Evolutionary conservation across 2,888 invertebrate species (phyloP).

Genomic region (Stenchaetothrips biformis): DNA sequence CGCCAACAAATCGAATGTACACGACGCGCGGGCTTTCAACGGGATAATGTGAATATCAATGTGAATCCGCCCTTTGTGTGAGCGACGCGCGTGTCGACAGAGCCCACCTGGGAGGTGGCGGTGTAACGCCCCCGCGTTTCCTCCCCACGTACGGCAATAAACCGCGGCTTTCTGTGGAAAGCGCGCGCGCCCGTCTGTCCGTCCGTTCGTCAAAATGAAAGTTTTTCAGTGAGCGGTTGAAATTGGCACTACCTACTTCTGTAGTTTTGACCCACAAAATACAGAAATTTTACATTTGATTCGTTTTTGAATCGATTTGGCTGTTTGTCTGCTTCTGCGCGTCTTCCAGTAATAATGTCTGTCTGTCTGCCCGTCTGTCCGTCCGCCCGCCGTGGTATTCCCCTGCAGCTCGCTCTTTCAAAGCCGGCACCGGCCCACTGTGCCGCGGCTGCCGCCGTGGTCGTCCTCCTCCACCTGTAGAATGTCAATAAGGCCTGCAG

Average conservation of each 20-base stretch:
- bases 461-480: not conserved
- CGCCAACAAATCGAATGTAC: constrained; percentile 20
- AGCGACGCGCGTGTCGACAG: not conserved
- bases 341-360: no score
- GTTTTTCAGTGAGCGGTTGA: no score
- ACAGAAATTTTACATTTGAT: no score
- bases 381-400: not conserved
- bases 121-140: not conserved
- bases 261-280: no score
- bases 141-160: not conserved
- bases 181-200: no score
- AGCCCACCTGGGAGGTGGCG: constrained; percentile 4
- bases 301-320: no score
- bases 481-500: not conserved
- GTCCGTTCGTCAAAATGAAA: no score
- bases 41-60: constrained; percentile 17
- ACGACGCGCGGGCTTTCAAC: not conserved
- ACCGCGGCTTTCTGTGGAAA: no score
- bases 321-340: no score
- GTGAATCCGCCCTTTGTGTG: constrained; percentile 9
- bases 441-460: not conserved
- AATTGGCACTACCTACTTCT: no score
- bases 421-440: not conserved
- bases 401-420: not conserved
- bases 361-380: no score